Evolutionary conservation across 2,113 vertebrate species (phyloP).

Genomic region (Xiphophorus maculatus): DNA sequence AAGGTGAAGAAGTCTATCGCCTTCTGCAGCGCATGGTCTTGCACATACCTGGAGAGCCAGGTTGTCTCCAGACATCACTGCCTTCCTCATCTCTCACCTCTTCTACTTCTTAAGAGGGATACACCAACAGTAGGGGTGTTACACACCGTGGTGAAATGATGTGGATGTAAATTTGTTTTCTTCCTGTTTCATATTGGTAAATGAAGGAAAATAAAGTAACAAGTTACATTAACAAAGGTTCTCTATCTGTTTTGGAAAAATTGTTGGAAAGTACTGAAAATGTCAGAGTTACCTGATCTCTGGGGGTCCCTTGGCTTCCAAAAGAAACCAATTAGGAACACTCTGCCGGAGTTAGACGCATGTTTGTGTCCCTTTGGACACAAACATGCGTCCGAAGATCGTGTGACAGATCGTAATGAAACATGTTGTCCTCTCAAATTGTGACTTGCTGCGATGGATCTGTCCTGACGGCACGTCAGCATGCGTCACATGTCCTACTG

Average conservation of each 20-base stretch:
- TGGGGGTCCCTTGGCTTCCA: too few species aligned
- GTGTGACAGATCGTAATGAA: background rate
- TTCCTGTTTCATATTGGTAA: background rate
- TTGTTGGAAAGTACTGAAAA: background rate
- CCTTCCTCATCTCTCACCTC: slow-evolving; percentile 2
- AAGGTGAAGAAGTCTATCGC: background rate
- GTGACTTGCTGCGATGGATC: background rate
- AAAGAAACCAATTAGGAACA: too few species aligned
- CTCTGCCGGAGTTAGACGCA: too few species aligned
- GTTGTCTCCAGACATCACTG: background rate
- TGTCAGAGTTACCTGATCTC: too few species aligned
- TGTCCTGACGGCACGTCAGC: too few species aligned
- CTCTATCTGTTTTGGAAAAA: slow-evolving; percentile 1
- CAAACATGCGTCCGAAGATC: too few species aligned
- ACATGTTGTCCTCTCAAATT: background rate
- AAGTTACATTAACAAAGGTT: background rate
- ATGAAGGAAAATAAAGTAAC: too few species aligned
- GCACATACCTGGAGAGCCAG: slow-evolving; percentile 33
- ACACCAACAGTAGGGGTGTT: background rate
- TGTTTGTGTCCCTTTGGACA: background rate
- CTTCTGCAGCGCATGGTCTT: slow-evolving; percentile 4
- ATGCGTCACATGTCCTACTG: background rate
- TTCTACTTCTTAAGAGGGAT: background rate
- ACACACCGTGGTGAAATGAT: background rate
- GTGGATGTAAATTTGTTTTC: background rate